Conservation (phyloP, 2,797 vertebrate species). For the Atherinosoma microstoma region DNA sequence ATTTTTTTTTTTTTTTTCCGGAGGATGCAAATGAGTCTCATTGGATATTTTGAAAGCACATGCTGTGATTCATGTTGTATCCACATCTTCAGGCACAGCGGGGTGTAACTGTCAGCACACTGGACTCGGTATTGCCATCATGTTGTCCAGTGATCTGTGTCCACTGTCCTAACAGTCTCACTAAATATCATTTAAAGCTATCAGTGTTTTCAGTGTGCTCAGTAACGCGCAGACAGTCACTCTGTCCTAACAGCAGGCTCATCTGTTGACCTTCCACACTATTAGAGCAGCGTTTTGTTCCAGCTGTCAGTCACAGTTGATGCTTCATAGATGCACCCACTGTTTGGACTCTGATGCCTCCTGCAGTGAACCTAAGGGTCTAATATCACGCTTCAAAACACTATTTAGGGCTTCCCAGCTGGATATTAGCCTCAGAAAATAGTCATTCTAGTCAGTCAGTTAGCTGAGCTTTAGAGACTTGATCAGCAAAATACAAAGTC, state of each 20-base stretch:
- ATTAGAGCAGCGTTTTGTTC: slow-evolving; percentile 27
- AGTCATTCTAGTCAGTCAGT: not conserved
- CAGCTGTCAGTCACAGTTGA: slow-evolving; percentile 49
- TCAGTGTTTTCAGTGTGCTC: slow-evolving; percentile 1
- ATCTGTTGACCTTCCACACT: slow-evolving; percentile 2
- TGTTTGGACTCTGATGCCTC: slow-evolving; percentile 27
- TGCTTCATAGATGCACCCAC: slow-evolving; percentile 23
- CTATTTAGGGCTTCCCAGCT: slow-evolving; percentile 19
- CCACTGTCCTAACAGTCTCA: slow-evolving; percentile 1
- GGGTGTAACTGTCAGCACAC: not conserved
- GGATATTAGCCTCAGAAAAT: slow-evolving; percentile 19
- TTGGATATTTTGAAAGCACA: not conserved
- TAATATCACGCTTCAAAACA: slow-evolving; percentile 56
- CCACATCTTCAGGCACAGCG: not conserved
- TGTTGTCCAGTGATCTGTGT: not conserved
- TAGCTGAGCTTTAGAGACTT: not conserved
- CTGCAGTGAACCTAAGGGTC: slow-evolving; percentile 36
- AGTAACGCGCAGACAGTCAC: not conserved
- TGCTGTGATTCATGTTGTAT: not conserved
- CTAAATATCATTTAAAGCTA: slow-evolving; percentile 9
- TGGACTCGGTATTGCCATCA: not conserved
- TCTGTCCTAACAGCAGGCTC: slow-evolving; percentile 3
- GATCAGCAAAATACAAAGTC: slow-evolving; percentile 3
- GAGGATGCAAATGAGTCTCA: not conserved
- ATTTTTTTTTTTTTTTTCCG: not conserved